Evolutionary conservation across 2,888 invertebrate species (phyloP), one percentile per base, ranked within the genome.

Genomic region (Hyles lineata): DNA sequence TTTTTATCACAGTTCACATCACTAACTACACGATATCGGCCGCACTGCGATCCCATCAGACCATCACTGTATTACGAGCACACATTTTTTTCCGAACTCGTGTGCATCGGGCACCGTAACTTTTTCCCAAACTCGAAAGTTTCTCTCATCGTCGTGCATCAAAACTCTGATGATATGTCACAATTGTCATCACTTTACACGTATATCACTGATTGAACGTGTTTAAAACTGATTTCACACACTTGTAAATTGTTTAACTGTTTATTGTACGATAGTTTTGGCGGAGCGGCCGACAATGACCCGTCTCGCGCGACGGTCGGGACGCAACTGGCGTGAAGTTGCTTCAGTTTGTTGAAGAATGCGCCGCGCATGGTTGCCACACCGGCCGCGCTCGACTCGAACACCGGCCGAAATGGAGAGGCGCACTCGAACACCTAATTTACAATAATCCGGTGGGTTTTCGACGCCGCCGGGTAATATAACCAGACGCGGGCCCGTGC

Each of bases 311-410:
- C 84, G 87, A 80, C 83, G 86, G 87, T 89, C 88, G 87, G 88
- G 86, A 88, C 88, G 89, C 89, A 92, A 94, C 94, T 94, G 91
- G 85, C 90, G 86, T 92, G 93, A 93, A 93, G 94, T 93, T 90
- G 84, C 85, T 84, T 80, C 85, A 89, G 91, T 91, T 91, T 91
- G 92, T 92, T 90, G 89, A 92, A 91, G 93, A 92, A 91, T 94
- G 94, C 93, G 93, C 92, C 84, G 93, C 94, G 94, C 94, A 94
- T 92, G 90, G 93, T 92, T 91, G 93, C 92, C 89, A 90, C 92
- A 90, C 92, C 91, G 91, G 88, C 87, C 89, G 87, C 90, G 90
- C 90, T 92, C 88, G 87, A 84, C 83, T 86, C 83, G 85, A 82
- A 88, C 84, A 76, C 87, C 92, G 87, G 82, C 90, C 83, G 85